Evolutionary conservation across 2,113 vertebrate genomes (phyloP), one percentile per base, ranked within the genome.

Genomic region (Chelonoidis abingdonii): DNA sequence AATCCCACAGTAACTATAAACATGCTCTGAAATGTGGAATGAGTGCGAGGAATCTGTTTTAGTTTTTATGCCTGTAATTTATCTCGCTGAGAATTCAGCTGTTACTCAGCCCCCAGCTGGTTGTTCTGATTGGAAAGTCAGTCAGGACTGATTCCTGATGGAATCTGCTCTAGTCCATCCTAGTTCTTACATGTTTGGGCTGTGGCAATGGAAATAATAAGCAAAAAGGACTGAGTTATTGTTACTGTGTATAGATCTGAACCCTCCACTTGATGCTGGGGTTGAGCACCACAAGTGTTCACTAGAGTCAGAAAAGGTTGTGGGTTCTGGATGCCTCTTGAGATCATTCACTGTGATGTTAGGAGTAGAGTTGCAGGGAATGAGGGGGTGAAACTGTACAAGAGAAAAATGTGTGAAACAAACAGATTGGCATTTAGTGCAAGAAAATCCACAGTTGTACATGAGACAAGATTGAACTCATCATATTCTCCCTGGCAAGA

Each of bases 41-140:
- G 94, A 96, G 88, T 79, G 72, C 85, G 87, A 87, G 91, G 49
- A 93, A 84, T 95, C 86, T 96, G 95, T 88, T 95, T 97, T 95
- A 94, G 92, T 2, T 95, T 97, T 97, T 96, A 95, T 93, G 96
- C 56, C 94, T 97, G 27, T 94, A 93, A 97, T 82, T 87, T 92
- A 90, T 93, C 65, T 96, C 75, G 90, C 81, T 89, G 90, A 96
- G 96, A 94, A 83, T 90, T 94, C 87, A 84, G 80, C 91, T 1
- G 10, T 98, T 97, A 92, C 88, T 94, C 91, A 78, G 87, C 76
- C 88, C 81, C 82, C 93, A 93, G 82, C 95, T 93, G 94, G 92
- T 81, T 95, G 83, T 90, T 97, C 94, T 92, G 86, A 96, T 97
- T 97, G 54, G 90, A 95, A 94, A 72, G 87, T 89, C 88, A 53